Evolutionary conservation across 2,797 vertebrate genomes (phyloP), one percentile per base, ranked within the genome.

Genomic region (Microctenopoma lineatum): DNA sequence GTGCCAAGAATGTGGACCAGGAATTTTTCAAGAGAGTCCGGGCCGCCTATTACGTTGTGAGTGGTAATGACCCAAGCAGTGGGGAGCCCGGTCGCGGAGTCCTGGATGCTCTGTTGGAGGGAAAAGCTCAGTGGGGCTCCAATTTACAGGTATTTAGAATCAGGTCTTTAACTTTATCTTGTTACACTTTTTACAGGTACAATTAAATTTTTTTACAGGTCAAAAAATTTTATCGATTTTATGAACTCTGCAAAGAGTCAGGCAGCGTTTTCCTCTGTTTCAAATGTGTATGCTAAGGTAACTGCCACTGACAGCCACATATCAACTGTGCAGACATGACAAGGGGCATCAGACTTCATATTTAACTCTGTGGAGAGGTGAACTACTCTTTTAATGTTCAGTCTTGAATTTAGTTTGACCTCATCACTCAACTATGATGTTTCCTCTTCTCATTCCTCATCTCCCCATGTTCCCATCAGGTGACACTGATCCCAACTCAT

Each of bases 401-500:
- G 3, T 47, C 5, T 8, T 51, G 16, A 54, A 32, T 25, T 34
- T 21, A 3, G 12, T 50, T 26, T 41, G 4, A 4, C n/a, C 18
- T 36, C 16, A 42, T 38, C 60, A 38, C 52, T 14, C 26, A 38
- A 12, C 5, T 32, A 32, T 5, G 29, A 32, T 32, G 4, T 6
- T 7, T 32, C 9, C 36, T 38, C 9, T 68, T 38, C 9, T 68
- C n/a, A 44, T 45, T 36, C 21, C 21, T 38, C 32, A 5, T 66
- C 48, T 64, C 46, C n/a, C 16, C 8, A 4, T 47, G 12, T 45
- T 26, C 36, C 39, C 3, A 45, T 58, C 84, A 99, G 98, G 98
- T 99, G 87, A 99, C 98, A 14, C 87, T 99, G 84, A 99, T 99
- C 80, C 98, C 98, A 15, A 99, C 98, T 39, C 98, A 99, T 5